These are phyloP conservation scores for Helobdella robusta DNA, from an alignment of 2,888 invertebrate genomes.

Conservation along the genomic window DNA sequence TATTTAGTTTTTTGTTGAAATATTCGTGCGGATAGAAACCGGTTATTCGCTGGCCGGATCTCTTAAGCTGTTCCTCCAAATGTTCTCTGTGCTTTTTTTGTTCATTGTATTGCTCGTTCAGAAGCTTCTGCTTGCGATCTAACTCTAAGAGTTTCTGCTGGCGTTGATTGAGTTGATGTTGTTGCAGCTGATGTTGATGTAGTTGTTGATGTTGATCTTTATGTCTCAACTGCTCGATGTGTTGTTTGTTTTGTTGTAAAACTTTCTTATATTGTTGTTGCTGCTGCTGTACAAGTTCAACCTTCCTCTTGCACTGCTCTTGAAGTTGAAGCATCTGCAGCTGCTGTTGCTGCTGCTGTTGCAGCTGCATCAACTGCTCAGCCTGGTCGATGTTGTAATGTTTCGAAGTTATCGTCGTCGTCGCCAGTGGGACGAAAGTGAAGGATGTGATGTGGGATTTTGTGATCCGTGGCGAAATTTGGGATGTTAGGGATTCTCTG, in stretches of 20 bases:
- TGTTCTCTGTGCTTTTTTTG: neutral
- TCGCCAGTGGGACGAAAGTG: neutral
- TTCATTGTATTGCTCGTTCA: neutral
- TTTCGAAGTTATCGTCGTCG: slow-evolving; percentile 24
- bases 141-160: neutral
- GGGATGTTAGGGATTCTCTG: no score
- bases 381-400: slow-evolving; percentile 8
- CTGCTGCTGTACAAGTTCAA: neutral
- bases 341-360: slow-evolving; percentile 4
- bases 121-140: no score
- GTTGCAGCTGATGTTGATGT: slow-evolving; percentile 12
- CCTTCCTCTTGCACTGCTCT: no score
- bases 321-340: neutral
- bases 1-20: neutral
- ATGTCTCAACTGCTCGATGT: neutral
- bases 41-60: slow-evolving; percentile 3
- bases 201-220: neutral
- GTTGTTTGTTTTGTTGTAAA: neutral
- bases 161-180: neutral
- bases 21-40: slow-evolving; percentile 17
- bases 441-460: neutral
- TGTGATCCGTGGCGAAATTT: neutral
- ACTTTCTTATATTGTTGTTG: neutral
- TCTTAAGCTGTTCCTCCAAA: neutral
- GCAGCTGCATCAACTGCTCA: neutral